Evolutionary conservation across 1,140 invertebrate genomes (phyloP), one percentile per base, ranked within the genome.

Genomic region (Drosophila chauvacae): DNA sequence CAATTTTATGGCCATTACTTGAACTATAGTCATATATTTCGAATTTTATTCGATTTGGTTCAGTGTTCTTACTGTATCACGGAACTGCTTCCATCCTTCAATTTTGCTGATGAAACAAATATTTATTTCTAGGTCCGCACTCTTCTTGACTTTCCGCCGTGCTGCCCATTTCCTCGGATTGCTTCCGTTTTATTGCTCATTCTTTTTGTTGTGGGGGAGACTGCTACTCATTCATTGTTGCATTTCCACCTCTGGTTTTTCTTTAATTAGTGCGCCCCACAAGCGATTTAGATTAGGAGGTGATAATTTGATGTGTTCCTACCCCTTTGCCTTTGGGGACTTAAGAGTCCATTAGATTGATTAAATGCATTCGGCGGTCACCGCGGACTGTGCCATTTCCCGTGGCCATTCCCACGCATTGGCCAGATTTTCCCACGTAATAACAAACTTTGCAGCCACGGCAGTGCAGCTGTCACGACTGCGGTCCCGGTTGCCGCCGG

Each of bases 401-500:
- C 37, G 47, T 45, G 61, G 62, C 56, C 59, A 59, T 69, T 61
- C 26, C 26, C 69, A 66, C 56, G 26, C 65, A 71, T 50, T 72
- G 66, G 53, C 65, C 65, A 59, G 66, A 59, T 20, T 68, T 42
- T 23, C 53, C 45, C 64, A 62, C 57, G 53, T 23, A 69, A 28
- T 62, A 20, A 28, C 44, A 69, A 50, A 58, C 45, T 58, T 45
- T 51, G 11, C 42, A 4, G 56, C 56, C 51, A 35, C 35, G 23
- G 18, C 45, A 63, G 48, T 79, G 80, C 83, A 69, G 75, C 73
- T 83, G 83, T 79, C 70, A 72, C 62, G 75, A 56, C 62, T 71
- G 77, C 45, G 45, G 45, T 77, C 42, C 51, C 20, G 35, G 9
- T 11, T 56, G 53, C 35, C 45, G 9, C 20, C 37, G 41, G 37